Percentiles rank a stretch among this genome's conserved stretches.
Conservation (phyloP, 2,113 vertebrate genomes). For the Limanda limanda region DNA sequence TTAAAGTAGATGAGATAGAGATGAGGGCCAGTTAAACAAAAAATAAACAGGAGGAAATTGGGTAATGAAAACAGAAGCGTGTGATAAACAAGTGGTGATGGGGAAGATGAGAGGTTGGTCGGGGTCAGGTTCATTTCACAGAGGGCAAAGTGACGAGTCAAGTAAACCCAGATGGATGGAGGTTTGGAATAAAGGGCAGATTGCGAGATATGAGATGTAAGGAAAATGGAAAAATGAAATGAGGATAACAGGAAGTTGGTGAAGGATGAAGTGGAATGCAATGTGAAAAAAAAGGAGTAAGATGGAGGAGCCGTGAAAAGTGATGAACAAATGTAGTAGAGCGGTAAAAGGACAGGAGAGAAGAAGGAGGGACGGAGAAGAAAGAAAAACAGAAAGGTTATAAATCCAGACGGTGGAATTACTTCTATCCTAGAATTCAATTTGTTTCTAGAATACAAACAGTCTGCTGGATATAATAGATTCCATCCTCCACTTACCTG, state of each 20-base stretch:
- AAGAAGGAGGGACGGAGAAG: neutral
- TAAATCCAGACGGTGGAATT: constrained; percentile 49
- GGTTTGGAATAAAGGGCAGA: neutral
- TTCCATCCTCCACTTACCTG: constrained; percentile 56
- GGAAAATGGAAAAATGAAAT: neutral
- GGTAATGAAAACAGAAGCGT: constrained; percentile 18
- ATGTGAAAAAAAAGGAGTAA: no score
- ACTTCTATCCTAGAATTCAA: constrained; percentile 51
- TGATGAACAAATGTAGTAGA: no score
- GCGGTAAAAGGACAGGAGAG: no score
- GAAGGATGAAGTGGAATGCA: no score
- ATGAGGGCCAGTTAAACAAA: constrained; percentile 7
- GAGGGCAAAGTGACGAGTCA: neutral
- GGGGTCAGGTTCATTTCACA: constrained; percentile 36
- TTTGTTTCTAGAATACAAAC: constrained; percentile 55
- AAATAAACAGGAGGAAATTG: constrained; percentile 31
- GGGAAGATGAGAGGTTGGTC: neutral
- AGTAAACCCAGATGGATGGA: constrained; percentile 11
- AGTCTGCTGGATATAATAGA: constrained; percentile 53
- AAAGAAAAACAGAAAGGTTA: constrained; percentile 33
- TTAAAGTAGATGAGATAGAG: constrained; percentile 17
- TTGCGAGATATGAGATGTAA: neutral
- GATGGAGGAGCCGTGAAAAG: no score
- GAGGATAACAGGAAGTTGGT: no score
- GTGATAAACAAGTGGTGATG: constrained; percentile 21